Base-by-base conservation (phyloP, 1,140 invertebrate genomes). In the Idris sp. region DNA sequence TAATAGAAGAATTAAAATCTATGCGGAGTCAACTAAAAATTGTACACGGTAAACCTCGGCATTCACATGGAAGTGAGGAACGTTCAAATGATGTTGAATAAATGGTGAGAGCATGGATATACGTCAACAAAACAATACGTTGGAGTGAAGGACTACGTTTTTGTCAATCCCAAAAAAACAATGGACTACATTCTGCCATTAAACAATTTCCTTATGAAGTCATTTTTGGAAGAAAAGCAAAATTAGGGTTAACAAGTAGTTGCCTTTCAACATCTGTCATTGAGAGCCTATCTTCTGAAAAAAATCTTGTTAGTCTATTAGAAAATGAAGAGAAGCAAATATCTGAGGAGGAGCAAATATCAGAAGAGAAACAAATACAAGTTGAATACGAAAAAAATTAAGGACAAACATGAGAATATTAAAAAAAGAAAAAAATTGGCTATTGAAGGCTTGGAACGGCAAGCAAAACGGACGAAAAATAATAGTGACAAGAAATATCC, bases 11-110 rank as follows among this genome's bases (percentile, higher is more conserved):
- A 74, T 54, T 76, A 18, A 56, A 14, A 25, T 11, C n/a, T 2
- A 59, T 77, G 56, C 81, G 77, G 74, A 62, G 14, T 18, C 1
- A 38, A 38, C 18, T 38, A 38, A 82, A 82, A 33, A 83, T 88
- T 35, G 79, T 87, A 10, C 77, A 88, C 79, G 81, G 76, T 13
- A 84, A 79, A 54, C 76, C 76, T 14, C 19, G 75, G 2, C 80
- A 79, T 54, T 72, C 61, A 8, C 82, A 82, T 61, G 79, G 80
- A 5, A 77, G 51, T 11, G 78, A 84, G 0, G 81, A 86, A 67
- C 56, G 77, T 38, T 61, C 77, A 4, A 87, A 85, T 67, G 84
- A 86, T 48, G 77, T 87, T 15, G 68, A 86, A 77, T 81, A 82
- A 49, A 83, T 84, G 74, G 49, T 86, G 2, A 40, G 16, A 18